phyloP scores from a whole-genome alignment of 2,113 vertebrate species.

The Nymphicus hollandicus region DNA sequence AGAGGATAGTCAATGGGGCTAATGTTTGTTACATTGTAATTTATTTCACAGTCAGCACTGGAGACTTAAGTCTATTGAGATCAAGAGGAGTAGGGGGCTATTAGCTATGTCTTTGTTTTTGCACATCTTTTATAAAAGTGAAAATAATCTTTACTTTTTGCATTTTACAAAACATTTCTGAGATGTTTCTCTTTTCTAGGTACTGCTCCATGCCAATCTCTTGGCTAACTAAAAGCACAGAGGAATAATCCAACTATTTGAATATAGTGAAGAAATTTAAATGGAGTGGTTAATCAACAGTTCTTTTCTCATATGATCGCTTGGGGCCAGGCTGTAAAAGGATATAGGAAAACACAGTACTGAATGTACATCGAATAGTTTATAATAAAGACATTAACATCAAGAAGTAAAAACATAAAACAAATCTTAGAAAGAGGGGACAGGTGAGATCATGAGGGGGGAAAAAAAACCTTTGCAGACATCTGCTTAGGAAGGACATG shows the following conservation, averaged over 20 bases:
- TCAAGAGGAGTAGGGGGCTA: background rate
- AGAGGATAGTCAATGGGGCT: background rate
- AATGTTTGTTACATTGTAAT: accelerated
- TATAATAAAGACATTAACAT: background rate
- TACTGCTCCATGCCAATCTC: background rate
- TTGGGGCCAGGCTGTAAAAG: background rate
- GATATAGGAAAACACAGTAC: background rate
- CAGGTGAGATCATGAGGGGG: background rate
- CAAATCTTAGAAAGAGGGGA: background rate
- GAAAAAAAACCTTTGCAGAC: background rate
- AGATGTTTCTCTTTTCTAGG: background rate
- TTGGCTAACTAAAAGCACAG: background rate
- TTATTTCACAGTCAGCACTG: background rate
- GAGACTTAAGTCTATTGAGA: background rate
- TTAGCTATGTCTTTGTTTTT: background rate
- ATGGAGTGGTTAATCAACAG: background rate
- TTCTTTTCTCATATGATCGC: background rate
- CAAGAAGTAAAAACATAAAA: background rate
- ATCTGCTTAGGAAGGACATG: background rate
- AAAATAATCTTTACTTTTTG: background rate
- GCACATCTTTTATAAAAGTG: background rate
- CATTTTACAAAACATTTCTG: background rate
- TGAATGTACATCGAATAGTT: background rate
- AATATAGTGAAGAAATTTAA: background rate
- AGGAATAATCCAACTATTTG: background rate